Evolutionary conservation across 2,113 vertebrate species (phyloP), one percentile per base, ranked within the genome.

Genomic region (Stigmatopora nigra): DNA sequence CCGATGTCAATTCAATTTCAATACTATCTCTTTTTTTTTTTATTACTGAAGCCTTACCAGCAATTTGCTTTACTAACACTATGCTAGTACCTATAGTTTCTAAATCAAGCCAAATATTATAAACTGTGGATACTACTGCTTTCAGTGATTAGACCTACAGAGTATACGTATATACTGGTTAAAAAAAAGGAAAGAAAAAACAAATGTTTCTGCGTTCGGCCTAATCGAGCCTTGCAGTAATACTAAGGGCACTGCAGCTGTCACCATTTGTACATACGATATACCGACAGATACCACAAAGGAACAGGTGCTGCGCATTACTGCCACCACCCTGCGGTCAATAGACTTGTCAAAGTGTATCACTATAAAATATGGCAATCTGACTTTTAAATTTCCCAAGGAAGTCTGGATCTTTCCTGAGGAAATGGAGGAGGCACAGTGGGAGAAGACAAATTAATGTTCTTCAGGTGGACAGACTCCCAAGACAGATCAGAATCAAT

Each of bases 271-370:
- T 90, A 70, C 6, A 14, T 77, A 79, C 86, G 81, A 89, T 84
- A 85, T 77, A 79, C 65, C 86, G 83, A 86, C 48, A 75, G 87
- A 77, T 69, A 52, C 67, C 71, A 73, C 79, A 78, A 73, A 82
- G 81, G 79, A 92, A 82, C 88, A 92, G 87, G 85, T 91, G 85
- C 79, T 84, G 53, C 71, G 7, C 70, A 76, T 90, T 90, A 86
- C 74, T 77, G 86, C 81, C 80, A 83, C 80, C 77, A 25, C 75
- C 72, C 35, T 66, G 72, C 61, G 77, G 68, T 79, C 68, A 76
- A 68, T 82, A 82, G 69, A 77, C 74, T 81, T 86, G 76, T 88
- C 85, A 85, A 66, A 75, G 72, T 69, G 60, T 74, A 79, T 88
- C 72, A 75, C 48, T 73, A 78, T 81, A 72, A 86, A 72, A 79